phyloP scores from a whole-genome alignment of 2,888 invertebrate species.

The Hofmannophila pseudospretella region DNA sequence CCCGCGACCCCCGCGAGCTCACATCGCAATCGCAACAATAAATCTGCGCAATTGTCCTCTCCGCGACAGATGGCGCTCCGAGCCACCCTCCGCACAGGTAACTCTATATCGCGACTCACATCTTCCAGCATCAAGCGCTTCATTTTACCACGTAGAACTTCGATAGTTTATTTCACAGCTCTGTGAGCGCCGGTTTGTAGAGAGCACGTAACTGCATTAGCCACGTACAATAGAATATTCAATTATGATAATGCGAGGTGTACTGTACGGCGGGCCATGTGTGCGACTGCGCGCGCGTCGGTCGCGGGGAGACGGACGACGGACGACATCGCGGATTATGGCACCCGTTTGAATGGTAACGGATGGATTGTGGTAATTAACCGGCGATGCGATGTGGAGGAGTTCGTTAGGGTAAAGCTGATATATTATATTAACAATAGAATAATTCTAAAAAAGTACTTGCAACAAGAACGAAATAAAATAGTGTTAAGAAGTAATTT shows the following conservation, averaged over 20 bases:
- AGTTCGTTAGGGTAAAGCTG: too few relatives aligned
- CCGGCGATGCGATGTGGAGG: too few relatives aligned
- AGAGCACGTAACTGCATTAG: constrained; percentile 65
- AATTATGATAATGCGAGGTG: constrained; percentile 56
- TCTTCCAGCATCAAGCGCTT: constrained; percentile 30
- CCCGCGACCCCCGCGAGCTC: constrained; percentile 53
- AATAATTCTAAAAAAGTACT: too few relatives aligned
- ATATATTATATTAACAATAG: too few relatives aligned
- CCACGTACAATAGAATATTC: constrained; percentile 63
- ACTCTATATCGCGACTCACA: constrained; percentile 43
- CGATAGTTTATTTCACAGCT: constrained; percentile 19
- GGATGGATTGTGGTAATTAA: constrained; percentile 41
- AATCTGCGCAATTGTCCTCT: constrained; percentile 60
- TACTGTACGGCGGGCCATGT: constrained; percentile 34
- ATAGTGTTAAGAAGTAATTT: too few relatives aligned
- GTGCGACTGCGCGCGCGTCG: constrained; percentile 53
- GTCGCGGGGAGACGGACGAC: constrained; percentile 13
- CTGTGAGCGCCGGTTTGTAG: constrained; percentile 25
- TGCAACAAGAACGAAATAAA: too few relatives aligned
- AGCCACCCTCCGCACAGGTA: constrained; percentile 55
- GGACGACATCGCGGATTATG: constrained; percentile 43
- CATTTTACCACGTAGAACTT: constrained; percentile 6
- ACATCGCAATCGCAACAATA: constrained; percentile 68
- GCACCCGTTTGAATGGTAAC: constrained; percentile 41
- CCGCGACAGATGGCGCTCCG: constrained; percentile 64